Conservation (phyloP, 1,140 invertebrate species). For the Solen grandis region DNA sequence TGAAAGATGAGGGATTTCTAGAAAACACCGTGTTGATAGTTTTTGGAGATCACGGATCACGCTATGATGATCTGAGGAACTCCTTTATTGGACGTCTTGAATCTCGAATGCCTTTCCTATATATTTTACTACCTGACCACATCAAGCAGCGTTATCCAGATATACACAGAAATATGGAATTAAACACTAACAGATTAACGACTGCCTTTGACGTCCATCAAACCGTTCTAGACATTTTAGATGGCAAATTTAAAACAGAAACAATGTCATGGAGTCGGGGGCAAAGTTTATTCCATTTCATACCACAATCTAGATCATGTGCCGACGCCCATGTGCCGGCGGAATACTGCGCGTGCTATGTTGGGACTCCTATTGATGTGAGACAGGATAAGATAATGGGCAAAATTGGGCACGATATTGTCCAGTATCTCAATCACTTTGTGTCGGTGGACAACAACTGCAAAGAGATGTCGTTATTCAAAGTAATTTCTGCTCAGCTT, state of each 20-base stretch:
- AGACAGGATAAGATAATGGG: too few species aligned
- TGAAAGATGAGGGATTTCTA: background rate
- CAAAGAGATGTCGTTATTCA: too few species aligned
- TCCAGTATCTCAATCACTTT: too few species aligned
- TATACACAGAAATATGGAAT: background rate
- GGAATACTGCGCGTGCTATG: conserved; percentile 5
- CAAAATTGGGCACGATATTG: too few species aligned
- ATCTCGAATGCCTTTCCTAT: conserved; percentile 1
- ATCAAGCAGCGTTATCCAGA: background rate
- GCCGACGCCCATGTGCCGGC: background rate
- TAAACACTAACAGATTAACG: background rate
- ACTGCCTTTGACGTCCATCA: background rate
- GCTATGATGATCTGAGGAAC: background rate
- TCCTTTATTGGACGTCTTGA: conserved; percentile 9
- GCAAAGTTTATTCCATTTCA: background rate
- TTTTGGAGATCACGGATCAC: conserved; percentile 1
- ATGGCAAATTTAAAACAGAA: background rate
- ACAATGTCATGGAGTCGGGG: background rate
- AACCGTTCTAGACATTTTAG: background rate
- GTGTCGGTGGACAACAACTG: too few species aligned
- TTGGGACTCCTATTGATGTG: conserved; percentile 34
- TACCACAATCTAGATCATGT: background rate
- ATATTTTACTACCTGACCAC: background rate
- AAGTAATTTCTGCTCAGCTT: too few species aligned
- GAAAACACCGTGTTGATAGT: background rate